Base-by-base conservation (phyloP, 2,888 invertebrate species). In the Tipula helvola region DNA sequence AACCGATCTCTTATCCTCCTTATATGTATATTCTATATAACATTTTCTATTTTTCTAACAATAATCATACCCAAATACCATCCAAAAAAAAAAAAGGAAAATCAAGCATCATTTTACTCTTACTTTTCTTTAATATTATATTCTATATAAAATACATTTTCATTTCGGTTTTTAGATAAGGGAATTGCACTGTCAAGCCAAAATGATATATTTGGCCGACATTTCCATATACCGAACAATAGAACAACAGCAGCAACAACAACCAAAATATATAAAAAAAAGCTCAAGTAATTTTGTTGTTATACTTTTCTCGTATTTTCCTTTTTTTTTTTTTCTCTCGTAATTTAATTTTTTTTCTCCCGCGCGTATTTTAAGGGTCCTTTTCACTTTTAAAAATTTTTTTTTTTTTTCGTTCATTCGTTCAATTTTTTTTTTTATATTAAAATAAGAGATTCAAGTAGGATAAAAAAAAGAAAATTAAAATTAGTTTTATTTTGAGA, bases 121-220 rank as follows among this genome's bases (percentile, higher is more conserved):
- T 71, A 71, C 71, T 71, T 71, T 71, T 85, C 85, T 85, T 42
- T 7, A 42, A 85, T 85, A 85, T 28, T 28, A 28, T 28, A 28
- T 28, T 28, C 1, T 85, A 85, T 1, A 85, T 42, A 85, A 85
- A 42, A 85, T 85, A 85, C 41, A 85, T 42, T 42, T 42, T 41
- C 85, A 42, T 71, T 71, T 71, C 71, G 71, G 71, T 71, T 71
- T 44, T 47, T 91, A 93, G 93, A 93, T 93, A 93, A 93, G 93
- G 93, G 93, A 93, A 93, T 93, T 93, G 93, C 93, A 93, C 93
- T 93, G 93, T 93, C 93, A 93, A 93, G 93, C 92, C 92, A 91
- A 93, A 71, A 93, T 93, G 93, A 94, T 94, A 94, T 94, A 93
- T 93, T 93, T 93, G 93, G 93, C 93, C 92, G 93, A 93, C 93